Conservation (phyloP, 2,888 invertebrate species). For the Chalcis sispes region DNA sequence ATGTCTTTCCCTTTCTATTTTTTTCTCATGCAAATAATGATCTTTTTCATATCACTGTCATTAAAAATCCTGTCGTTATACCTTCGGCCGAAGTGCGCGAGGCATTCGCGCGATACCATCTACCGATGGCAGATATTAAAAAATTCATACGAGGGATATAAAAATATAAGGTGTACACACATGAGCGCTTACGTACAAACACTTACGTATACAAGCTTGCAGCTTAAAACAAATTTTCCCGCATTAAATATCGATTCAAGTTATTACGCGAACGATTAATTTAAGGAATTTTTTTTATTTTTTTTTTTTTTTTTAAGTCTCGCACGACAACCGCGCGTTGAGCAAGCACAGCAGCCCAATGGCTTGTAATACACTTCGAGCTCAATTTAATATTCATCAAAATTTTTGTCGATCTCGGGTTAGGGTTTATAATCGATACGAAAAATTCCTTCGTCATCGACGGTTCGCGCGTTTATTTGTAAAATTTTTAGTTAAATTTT, state of each 20-base stretch:
- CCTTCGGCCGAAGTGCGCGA: neutral
- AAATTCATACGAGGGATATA: constrained; percentile 43
- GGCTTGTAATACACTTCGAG: constrained; percentile 32
- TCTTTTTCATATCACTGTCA: constrained; percentile 38
- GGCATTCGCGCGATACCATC: constrained; percentile 41
- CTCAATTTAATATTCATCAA: constrained; percentile 47
- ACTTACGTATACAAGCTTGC: too few species aligned
- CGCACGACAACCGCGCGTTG: constrained; percentile 8
- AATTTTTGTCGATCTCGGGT: constrained; percentile 38
- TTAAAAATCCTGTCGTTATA: constrained; percentile 47
- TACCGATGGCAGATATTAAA: constrained; percentile 48
- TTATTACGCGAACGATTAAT: constrained; percentile 29
- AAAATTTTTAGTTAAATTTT: constrained; percentile 16
- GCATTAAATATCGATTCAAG: constrained; percentile 54
- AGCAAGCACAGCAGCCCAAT: neutral
- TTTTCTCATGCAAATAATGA: neutral
- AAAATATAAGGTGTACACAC: constrained; percentile 31
- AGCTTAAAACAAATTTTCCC: constrained; percentile 47
- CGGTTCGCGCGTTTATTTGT: too few species aligned
- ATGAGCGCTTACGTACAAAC: too few species aligned
- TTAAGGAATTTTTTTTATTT: neutral
- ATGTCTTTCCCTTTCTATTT: constrained; percentile 16
- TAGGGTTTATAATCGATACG: too few species aligned
- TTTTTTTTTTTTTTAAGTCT: neutral
- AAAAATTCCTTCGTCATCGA: constrained; percentile 50